Conservation (phyloP, 2,113 vertebrate genomes). For the Calypte anna region DNA sequence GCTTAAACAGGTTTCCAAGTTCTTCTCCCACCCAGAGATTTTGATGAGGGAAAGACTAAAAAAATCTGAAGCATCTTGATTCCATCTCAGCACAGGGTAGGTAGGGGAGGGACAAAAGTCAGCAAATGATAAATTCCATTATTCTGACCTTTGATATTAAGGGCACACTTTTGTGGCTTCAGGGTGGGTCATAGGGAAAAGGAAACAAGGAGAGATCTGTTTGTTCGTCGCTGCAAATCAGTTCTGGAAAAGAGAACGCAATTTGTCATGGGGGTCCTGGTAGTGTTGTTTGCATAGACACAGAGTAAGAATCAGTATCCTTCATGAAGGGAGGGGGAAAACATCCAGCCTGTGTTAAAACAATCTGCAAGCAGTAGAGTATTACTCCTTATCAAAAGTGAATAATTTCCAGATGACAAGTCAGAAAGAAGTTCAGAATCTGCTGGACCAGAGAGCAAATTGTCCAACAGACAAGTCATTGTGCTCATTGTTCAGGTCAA, state of each 20-base stretch:
- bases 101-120: background rate
- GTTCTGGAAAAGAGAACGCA: background rate
- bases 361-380: background rate
- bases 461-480: background rate
- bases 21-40: constrained; percentile 7
- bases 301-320: background rate
- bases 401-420: background rate
- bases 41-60: background rate
- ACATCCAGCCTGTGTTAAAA: background rate
- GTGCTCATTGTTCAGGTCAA: background rate
- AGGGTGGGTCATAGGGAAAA: background rate
- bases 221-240: background rate
- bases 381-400: background rate
- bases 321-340: background rate
- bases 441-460: background rate
- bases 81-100: background rate
- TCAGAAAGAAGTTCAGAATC: background rate
- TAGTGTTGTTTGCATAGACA: background rate
- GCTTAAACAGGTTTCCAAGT: constrained; percentile 41
- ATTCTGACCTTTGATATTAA: background rate
- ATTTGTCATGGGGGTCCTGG: background rate
- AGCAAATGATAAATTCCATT: background rate
- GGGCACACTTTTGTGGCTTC: background rate
- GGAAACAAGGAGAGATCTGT: background rate
- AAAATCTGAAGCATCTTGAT: background rate